These are phyloP conservation scores for Rhinophrynus dorsalis DNA, from an alignment of 2,797 vertebrate species.

Conservation along the genomic window DNA sequence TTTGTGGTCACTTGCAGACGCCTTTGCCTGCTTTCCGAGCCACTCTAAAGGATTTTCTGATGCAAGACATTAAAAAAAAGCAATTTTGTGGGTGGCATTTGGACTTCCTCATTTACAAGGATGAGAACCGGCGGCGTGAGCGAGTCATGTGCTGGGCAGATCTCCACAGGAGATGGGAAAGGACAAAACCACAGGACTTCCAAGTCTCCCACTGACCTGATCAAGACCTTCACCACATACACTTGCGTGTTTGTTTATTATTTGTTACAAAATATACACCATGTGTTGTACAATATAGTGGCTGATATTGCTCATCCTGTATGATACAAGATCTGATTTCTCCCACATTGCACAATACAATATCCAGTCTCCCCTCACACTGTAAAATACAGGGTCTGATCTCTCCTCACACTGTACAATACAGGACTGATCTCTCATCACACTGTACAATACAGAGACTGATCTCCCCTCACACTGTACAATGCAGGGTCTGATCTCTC, in stretches of 20 bases:
- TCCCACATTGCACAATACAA: neutral
- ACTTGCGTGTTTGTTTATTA: too few relatives aligned
- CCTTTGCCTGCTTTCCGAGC: neutral
- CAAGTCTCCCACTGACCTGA: neutral
- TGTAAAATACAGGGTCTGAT: neutral
- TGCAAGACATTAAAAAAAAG: neutral
- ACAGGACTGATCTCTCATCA: neutral
- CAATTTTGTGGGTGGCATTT: neutral
- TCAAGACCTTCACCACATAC: neutral
- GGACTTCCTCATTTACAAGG: slow-evolving; percentile 16
- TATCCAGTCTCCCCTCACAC: neutral
- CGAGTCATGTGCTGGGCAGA: slow-evolving; percentile 2
- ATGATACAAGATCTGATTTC: too few relatives aligned
- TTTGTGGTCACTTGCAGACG: slow-evolving; percentile 20
- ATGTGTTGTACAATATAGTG: too few relatives aligned
- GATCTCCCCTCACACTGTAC: neutral
- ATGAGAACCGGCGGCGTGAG: slow-evolving; percentile 8
- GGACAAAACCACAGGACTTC: neutral
- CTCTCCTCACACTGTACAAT: neutral
- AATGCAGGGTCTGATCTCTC: neutral
- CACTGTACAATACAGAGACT: neutral
- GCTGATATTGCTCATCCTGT: too few relatives aligned
- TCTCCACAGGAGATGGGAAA: neutral
- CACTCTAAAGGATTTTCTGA: neutral
- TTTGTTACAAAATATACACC: too few relatives aligned